These are phyloP conservation scores for Temnothorax rugatulus DNA, from an alignment of 2,888 invertebrate genomes.

Conservation along the genomic window DNA sequence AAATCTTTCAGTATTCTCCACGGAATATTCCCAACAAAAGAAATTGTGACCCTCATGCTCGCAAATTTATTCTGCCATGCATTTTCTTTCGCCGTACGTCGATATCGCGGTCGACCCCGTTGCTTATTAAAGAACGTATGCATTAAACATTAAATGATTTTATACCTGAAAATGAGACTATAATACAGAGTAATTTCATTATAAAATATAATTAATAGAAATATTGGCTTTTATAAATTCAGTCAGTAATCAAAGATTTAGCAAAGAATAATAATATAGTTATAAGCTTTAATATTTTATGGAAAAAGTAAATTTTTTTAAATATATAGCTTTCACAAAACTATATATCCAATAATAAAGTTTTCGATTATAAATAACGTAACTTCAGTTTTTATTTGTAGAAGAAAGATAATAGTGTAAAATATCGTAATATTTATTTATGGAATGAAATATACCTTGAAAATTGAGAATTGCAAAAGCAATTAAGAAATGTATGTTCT, in stretches of 20 bases:
- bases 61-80: neutral
- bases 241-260: neutral
- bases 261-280: neutral
- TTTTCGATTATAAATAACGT: neutral
- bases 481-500: neutral
- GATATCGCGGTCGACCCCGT: neutral
- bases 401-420: neutral
- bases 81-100: neutral
- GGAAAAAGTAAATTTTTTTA: neutral
- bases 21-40: neutral
- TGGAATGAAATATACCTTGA: too few relatives aligned
- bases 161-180: neutral
- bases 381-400: neutral
- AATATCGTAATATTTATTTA: neutral
- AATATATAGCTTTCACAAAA: neutral
- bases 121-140: conserved; percentile 1
- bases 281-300: neutral
- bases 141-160: neutral
- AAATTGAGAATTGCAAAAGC: neutral
- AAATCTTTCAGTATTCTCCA: conserved; percentile 5
- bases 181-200: neutral
- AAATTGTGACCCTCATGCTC: neutral
- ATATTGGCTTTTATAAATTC: neutral
- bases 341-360: neutral
- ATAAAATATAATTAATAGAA: neutral